Conservation (phyloP, 2,888 invertebrate species). For the Trachelus tabidus region DNA sequence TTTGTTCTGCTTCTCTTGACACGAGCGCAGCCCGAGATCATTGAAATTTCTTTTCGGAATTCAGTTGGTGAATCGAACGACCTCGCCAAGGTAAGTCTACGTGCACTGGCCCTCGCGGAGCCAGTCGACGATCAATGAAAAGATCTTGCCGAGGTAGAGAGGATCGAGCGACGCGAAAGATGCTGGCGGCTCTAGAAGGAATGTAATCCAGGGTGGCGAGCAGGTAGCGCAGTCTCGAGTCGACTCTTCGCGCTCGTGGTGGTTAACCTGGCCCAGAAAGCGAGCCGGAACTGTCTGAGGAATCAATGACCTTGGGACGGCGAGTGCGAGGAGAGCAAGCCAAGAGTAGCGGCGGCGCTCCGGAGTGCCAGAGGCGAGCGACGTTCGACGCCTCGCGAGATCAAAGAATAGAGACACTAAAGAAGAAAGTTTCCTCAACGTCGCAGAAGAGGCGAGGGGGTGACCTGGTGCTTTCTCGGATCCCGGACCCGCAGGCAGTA, state of each 20-base stretch:
- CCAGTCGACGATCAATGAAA: background rate
- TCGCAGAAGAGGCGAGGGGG: background rate
- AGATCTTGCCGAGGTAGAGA: background rate
- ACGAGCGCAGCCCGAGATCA: too few relatives aligned
- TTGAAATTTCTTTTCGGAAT: too few relatives aligned
- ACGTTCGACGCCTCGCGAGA: background rate
- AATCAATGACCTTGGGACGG: conserved; percentile 63
- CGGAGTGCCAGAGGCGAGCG: background rate
- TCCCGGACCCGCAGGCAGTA: background rate
- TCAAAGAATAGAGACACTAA: background rate
- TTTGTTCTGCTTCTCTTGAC: too few relatives aligned
- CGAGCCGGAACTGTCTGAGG: conserved; percentile 61
- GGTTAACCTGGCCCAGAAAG: conserved; percentile 62
- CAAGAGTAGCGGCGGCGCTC: too few relatives aligned
- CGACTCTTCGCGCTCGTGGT: conserved; percentile 25
- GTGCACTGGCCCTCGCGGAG: background rate
- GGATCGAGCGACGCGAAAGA: background rate
- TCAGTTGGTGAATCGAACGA: background rate
- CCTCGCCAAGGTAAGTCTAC: background rate
- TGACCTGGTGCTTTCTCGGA: background rate
- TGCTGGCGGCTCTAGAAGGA: background rate
- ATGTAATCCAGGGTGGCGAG: too few relatives aligned
- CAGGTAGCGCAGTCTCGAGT: background rate
- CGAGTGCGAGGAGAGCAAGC: background rate
- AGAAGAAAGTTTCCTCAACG: background rate